These are phyloP conservation scores for Girardinus metallicus DNA, from an alignment of 2,797 vertebrate species.

Conservation along the genomic window DNA sequence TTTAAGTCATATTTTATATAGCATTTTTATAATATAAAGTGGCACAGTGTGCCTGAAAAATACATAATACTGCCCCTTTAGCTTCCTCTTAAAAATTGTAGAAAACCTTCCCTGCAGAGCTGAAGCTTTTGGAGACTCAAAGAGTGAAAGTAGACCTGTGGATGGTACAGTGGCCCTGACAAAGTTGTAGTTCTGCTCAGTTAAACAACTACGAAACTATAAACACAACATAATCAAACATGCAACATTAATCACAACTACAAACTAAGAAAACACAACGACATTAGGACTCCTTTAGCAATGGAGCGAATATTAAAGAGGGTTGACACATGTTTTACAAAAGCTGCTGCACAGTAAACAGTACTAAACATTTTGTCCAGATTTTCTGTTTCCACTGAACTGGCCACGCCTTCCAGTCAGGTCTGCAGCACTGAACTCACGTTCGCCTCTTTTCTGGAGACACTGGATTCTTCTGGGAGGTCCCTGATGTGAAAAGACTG, in stretches of 20 bases:
- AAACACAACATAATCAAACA: too few relatives aligned
- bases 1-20: too few relatives aligned
- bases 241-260: too few relatives aligned
- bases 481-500: slow-evolving; percentile 29
- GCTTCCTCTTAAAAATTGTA: not conserved
- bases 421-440: slow-evolving; percentile 30
- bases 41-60: not conserved
- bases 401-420: slow-evolving; percentile 37
- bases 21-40: too few relatives aligned
- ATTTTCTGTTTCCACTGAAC: slow-evolving; percentile 41
- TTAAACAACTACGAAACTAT: too few relatives aligned
- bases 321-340: not conserved
- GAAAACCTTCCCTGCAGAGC: not conserved
- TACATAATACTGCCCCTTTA: not conserved
- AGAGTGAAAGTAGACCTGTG: not conserved
- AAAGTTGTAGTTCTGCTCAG: too few relatives aligned
- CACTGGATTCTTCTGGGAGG: slow-evolving; percentile 15
- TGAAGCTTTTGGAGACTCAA: not conserved
- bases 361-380: slow-evolving; percentile 12
- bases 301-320: not conserved
- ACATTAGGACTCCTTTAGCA: not conserved
- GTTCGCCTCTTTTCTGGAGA: slow-evolving; percentile 29
- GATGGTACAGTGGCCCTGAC: too few relatives aligned
- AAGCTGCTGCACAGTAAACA: not conserved
- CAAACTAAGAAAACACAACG: too few relatives aligned